Evolutionary conservation across 2,888 invertebrate genomes (phyloP), one percentile per base, ranked within the genome.

Genomic region (Stenodema calcarata): DNA sequence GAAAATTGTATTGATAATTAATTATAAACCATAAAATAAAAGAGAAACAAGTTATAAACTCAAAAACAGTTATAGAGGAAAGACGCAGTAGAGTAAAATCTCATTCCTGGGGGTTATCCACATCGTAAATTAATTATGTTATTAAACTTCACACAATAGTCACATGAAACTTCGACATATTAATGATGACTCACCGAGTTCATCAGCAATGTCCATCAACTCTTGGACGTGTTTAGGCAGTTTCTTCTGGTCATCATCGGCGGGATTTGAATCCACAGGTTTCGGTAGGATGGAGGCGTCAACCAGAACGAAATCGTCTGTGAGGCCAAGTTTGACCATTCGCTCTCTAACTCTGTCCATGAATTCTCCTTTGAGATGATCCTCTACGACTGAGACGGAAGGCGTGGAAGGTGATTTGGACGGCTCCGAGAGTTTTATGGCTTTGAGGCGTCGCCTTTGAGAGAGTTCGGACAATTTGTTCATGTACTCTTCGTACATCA

Each of bases 401-500:
- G 84, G 84, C 44, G 76, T 70, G 42, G 79, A 86, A 73, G 47
- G 87, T 12, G 88, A 73, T 89, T 87, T 90, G 90, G 88, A 89
- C n/a, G 88, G 92, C 91, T 89, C 94, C 0, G 95, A 95, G 87
- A 96, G 94, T 92, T 96, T 96, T 18, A 97, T 95, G 28, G 96
- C 93, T 91, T 95, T 96, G 84, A 95, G 94, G 88, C 95, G 94
- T 89, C 95, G 95, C 73, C 97, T 93, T 90, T 96, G 95, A 89
- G 95, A 94, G 14, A 96, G 93, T 90, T 95, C 95, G 6, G 95
- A 94, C 90, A 96, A 94, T 91, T 96, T 95, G 90, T 93, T 92
- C 90, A 96, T 93, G 92, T 96, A 96, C 91, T 96, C 96, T 89
- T 95, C 93, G 91, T 95, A 96, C 96, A 97, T 96, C 91, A 94